Conservation (phyloP, 2,888 invertebrate species). For the Ochropacha duplaris region DNA sequence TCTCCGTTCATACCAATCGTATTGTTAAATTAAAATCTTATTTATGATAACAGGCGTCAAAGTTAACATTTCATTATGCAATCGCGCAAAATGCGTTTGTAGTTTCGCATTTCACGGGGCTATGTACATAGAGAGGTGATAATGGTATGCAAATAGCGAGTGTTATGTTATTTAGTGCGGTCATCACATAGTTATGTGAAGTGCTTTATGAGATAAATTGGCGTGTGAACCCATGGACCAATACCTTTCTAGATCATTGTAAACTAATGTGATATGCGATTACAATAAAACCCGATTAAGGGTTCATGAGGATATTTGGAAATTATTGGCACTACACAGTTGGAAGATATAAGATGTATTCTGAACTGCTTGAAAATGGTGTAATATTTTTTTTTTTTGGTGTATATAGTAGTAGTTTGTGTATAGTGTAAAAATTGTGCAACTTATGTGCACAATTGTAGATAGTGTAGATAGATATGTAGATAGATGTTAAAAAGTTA, state of each 20-base stretch:
- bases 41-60: not conserved
- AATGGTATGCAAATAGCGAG: slow-evolving; percentile 13
- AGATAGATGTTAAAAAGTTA: too few relatives aligned
- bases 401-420: too few relatives aligned
- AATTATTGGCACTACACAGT: too few relatives aligned
- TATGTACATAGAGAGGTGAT: slow-evolving; percentile 8
- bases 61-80: not conserved
- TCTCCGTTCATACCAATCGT: not conserved
- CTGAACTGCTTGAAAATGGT: too few relatives aligned
- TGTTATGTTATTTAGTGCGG: slow-evolving; percentile 12
- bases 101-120: slow-evolving; percentile 5
- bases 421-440: too few relatives aligned
- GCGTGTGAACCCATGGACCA: not conserved
- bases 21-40: slow-evolving; percentile 3
- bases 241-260: not conserved
- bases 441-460: too few relatives aligned
- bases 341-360: too few relatives aligned
- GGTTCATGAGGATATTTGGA: too few relatives aligned
- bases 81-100: slow-evolving; percentile 1
- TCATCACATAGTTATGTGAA: not conserved
- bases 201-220: not conserved
- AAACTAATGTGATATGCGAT: not conserved
- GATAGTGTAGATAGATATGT: too few relatives aligned
- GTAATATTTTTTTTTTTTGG: too few relatives aligned
- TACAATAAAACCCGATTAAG: too few relatives aligned